A percentile compares a stretch with the other conserved stretches of the same genome.
phyloP scores from a whole-genome alignment of 2,113 vertebrate genomes.

The Macaca nemestrina region DNA sequence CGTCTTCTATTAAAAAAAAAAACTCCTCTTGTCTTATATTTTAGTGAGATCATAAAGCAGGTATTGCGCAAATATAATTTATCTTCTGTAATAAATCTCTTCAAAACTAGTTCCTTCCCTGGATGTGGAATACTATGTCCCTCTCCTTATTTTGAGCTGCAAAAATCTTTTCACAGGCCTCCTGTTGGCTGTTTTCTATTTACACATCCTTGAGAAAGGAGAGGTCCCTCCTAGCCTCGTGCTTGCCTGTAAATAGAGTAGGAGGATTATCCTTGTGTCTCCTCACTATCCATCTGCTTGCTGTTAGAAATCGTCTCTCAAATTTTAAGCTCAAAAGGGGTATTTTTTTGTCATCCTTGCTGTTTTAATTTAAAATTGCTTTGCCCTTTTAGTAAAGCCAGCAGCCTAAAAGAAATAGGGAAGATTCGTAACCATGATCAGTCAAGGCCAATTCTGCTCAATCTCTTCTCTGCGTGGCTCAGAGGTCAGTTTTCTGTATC shows the following conservation, averaged over 20 bases:
- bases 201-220: neutral
- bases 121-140: neutral
- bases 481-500: neutral
- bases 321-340: neutral
- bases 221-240: neutral
- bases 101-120: conserved; percentile 6
- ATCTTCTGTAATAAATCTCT: conserved; percentile 32
- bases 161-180: neutral
- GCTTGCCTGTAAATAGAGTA: neutral
- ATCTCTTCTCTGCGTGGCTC: neutral
- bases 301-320: neutral
- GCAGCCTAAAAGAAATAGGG: neutral
- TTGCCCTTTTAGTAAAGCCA: neutral
- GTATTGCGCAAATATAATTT: conserved; percentile 32
- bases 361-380: neutral
- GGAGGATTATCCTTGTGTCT: neutral
- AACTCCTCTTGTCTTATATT: neutral
- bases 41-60: conserved; percentile 41
- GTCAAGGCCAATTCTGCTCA: rapidly evolving
- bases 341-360: neutral
- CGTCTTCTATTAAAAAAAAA: neutral
- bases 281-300: conserved; percentile 12
- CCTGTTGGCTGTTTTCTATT: neutral
- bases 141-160: neutral
- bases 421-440: no score